Evolutionary conservation across 2,888 invertebrate genomes (phyloP).

Genomic region (Meliscaeva auricollis): DNA sequence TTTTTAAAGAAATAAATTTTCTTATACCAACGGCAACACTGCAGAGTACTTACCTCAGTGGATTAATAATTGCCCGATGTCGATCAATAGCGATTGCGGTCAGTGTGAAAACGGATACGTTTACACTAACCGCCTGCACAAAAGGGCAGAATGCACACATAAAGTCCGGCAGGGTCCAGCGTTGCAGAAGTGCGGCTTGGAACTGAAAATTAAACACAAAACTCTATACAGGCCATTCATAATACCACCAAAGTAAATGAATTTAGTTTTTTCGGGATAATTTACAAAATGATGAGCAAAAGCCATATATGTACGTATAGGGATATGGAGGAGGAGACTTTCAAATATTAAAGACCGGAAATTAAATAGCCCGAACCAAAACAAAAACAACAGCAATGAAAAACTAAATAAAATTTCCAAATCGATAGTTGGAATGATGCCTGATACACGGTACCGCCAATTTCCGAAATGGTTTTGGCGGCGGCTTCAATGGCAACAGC

Average conservation of each 20-base stretch:
- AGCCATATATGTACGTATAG: not conserved
- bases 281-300: conserved; percentile 9
- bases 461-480: conserved; percentile 64
- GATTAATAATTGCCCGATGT: conserved; percentile 91
- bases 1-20: no score
- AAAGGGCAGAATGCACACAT: conserved; percentile 96
- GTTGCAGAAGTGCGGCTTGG: conserved; percentile 93
- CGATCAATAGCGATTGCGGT: conserved; percentile 95
- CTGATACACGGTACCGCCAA: conserved; percentile 49
- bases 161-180: conserved; percentile 93
- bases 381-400: conserved; percentile 9
- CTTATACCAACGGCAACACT: not conserved
- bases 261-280: conserved; percentile 41
- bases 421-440: conserved; percentile 57
- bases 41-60: conserved; percentile 87
- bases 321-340: not conserved
- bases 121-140: conserved; percentile 93
- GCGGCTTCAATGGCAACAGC: not conserved
- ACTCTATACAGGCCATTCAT: conserved; percentile 15
- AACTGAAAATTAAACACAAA: conserved; percentile 86
- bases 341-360: conserved; percentile 47
- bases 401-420: conserved; percentile 21
- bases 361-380: conserved; percentile 52
- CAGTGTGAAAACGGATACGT: conserved; percentile 94
- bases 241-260: conserved; percentile 30